A percentile compares a stretch with the other conserved stretches of the same genome.
These are phyloP conservation scores for Oxyura jamaicensis DNA, from an alignment of 2,113 vertebrate genomes.

Conservation along the genomic window DNA sequence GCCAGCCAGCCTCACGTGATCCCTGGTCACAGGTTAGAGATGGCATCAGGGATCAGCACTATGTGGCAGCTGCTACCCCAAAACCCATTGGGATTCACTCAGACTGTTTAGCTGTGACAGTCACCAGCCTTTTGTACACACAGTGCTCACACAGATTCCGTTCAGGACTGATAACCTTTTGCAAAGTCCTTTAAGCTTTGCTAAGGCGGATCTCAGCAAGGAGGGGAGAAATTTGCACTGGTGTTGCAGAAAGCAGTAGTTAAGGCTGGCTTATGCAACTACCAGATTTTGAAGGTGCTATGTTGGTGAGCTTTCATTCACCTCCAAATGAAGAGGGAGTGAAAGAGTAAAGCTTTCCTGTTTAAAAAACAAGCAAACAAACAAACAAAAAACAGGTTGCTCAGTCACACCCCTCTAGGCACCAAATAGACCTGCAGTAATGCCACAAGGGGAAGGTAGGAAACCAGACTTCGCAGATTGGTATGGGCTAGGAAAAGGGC, in stretches of 20 bases:
- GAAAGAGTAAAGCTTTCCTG: background rate
- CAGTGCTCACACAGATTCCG: accelerated
- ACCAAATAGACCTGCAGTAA: background rate
- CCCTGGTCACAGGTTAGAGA: background rate
- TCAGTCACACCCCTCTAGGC: background rate
- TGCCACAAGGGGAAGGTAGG: background rate
- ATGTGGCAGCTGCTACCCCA: background rate
- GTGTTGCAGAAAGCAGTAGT: background rate
- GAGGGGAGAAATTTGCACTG: background rate
- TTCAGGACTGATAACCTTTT: background rate
- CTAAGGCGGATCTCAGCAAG: accelerated
- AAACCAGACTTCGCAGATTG: background rate
- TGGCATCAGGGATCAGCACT: no score
- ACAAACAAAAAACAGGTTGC: background rate
- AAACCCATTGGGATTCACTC: background rate
- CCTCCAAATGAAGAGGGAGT: no score
- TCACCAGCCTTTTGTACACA: accelerated
- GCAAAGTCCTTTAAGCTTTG: background rate
- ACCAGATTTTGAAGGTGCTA: background rate
- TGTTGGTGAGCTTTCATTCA: background rate
- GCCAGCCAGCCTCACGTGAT: background rate
- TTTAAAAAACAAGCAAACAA: background rate
- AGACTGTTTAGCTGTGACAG: accelerated
- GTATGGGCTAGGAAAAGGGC: background rate
- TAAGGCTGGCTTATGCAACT: background rate